Evolutionary conservation across 1,140 invertebrate genomes (phyloP).

Genomic region (Archegozetes longisetosus): DNA sequence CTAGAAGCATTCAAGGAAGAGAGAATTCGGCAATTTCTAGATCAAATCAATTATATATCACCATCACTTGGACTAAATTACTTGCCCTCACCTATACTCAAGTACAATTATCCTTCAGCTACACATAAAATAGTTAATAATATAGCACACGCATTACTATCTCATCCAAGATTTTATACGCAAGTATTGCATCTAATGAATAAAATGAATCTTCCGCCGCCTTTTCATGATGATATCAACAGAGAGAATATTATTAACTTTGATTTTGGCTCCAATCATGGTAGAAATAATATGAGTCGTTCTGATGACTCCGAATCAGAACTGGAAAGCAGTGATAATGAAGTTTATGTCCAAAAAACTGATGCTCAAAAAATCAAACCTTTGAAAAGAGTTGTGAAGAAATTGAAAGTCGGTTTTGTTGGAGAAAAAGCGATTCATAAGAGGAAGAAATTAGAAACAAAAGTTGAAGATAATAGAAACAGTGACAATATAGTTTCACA

Average conservation of each 20-base stretch:
- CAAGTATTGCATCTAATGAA: constrained; percentile 87
- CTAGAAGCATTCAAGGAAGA: too few species aligned
- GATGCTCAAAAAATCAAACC: too few species aligned
- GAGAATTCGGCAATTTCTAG: neutral
- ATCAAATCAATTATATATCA: constrained; percentile 11
- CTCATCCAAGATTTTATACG: constrained; percentile 61
- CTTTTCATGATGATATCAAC: constrained; percentile 39
- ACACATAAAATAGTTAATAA: constrained; percentile 52
- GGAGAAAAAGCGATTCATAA: neutral
- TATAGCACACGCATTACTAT: constrained; percentile 54
- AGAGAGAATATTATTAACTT: too few species aligned
- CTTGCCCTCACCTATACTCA: constrained; percentile 27
- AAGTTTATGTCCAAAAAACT: too few species aligned
- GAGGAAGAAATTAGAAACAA: neutral
- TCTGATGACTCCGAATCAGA: neutral
- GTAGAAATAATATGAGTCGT: too few species aligned
- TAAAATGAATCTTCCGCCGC: constrained; percentile 74
- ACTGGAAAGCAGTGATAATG: neutral
- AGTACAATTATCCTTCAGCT: constrained; percentile 44
- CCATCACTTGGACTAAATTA: constrained; percentile 27
- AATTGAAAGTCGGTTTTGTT: neutral
- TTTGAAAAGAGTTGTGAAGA: neutral
- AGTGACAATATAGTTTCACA: neutral
- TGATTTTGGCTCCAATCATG: too few species aligned
- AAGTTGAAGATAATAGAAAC: too few species aligned